Evolutionary conservation across 2,113 vertebrate genomes (phyloP).

Genomic region (Daubentonia madagascariensis): DNA sequence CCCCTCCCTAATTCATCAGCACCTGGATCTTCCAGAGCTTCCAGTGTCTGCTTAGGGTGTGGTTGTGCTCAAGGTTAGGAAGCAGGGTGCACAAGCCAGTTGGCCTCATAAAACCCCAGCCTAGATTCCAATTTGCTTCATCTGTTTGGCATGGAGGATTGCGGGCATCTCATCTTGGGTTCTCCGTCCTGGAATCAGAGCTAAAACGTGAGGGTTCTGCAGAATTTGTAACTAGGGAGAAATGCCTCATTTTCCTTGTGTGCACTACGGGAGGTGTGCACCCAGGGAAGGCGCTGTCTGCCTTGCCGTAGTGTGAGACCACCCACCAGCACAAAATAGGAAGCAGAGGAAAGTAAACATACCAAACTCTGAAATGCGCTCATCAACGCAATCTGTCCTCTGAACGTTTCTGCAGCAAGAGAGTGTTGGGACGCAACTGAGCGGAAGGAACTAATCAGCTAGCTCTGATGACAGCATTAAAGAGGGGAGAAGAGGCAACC

Average conservation of each 20-base stretch:
- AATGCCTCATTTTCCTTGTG: constrained; percentile 24
- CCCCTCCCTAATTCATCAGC: neutral
- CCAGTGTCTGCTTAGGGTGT: neutral
- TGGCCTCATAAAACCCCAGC: neutral
- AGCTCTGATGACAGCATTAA: neutral
- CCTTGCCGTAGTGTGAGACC: constrained; percentile 36
- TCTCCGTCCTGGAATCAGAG: neutral
- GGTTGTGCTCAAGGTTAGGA: neutral
- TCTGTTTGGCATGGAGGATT: neutral
- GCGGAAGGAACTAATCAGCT: constrained; percentile 63
- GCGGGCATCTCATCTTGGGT: no score
- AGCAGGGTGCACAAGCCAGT: neutral
- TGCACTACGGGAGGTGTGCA: constrained; percentile 27
- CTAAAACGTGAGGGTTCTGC: neutral
- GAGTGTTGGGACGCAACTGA: neutral
- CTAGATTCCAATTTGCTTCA: neutral
- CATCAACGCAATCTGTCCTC: constrained; percentile 65
- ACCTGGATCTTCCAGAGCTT: neutral
- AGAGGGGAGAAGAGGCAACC: neutral
- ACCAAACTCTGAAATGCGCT: constrained; percentile 39
- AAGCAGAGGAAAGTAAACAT: constrained; percentile 66
- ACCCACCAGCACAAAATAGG: constrained; percentile 58
- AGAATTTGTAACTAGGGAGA: neutral
- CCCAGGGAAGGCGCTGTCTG: constrained; percentile 36
- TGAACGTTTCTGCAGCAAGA: constrained; percentile 19